Evolutionary conservation across 2,797 vertebrate genomes (phyloP), one percentile per base, ranked within the genome.

Genomic region (Phylloscopus collybita): DNA sequence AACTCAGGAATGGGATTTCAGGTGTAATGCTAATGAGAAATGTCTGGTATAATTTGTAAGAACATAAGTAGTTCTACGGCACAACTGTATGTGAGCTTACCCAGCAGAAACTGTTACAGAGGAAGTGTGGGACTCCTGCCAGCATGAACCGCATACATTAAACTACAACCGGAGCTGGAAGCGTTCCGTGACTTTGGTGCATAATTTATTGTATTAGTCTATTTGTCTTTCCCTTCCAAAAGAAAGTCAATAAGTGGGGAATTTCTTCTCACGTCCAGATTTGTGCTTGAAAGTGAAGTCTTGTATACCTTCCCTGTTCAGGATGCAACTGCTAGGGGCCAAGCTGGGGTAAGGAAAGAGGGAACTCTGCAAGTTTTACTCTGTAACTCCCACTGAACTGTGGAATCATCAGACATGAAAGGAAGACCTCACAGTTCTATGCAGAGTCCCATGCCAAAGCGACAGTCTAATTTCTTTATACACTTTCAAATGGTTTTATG

Each of bases 41-140:
- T 84, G 74, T 83, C 91, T 81, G 29, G 32, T 94, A 54, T 76
- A 53, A 92, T 96, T 89, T 94, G 80, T 89, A 90, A 86, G 75
- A 92, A 83, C 84, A 19, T 36, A 70, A 75, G 36, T 72, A 84
- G 57, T 82, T 92, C 61, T 60, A 49, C 1, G 0, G 4, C 57
- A 80, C 44, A 80, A 82, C 50, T 40, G 57, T 18, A n/a, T 57
- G 36, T 87, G 44, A 93, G 65, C 36, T 78, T 90, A 72, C 38
- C 88, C 71, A 94, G 85, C 71, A 95, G 92, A 95, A 96, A 61
- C n/a, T 75, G 40, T 40, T 73, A 56, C 44, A 78, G 54, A 29
- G 32, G 80, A 75, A 51, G n/a, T 34, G 9, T 7, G 86, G 70
- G 79, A 75, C 51, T 83, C n/a, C 51, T 92, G 86, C 82, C 94